phyloP scores from a whole-genome alignment of 2,113 vertebrate genomes.

The Colinus virginianus region DNA sequence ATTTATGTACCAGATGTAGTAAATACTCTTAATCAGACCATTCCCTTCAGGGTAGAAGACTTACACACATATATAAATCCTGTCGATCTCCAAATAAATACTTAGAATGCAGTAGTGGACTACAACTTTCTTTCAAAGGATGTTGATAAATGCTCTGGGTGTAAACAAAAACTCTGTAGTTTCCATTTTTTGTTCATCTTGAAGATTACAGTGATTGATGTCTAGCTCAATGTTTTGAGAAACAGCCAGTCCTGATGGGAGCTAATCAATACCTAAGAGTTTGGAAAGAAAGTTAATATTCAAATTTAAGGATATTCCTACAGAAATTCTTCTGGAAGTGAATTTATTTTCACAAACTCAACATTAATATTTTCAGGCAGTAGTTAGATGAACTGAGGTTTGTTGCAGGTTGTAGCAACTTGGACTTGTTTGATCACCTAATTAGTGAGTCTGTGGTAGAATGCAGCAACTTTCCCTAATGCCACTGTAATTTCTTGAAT shows the following conservation, averaged over 20 bases:
- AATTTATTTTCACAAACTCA: conserved; percentile 7
- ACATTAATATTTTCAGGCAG: conserved; percentile 3
- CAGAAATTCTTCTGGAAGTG: background rate
- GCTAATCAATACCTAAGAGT: background rate
- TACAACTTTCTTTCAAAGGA: background rate
- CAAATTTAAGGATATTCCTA: background rate
- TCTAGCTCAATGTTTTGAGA: background rate
- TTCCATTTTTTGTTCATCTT: background rate
- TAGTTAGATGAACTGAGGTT: background rate
- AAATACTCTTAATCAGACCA: background rate
- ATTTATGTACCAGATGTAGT: background rate
- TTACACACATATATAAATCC: background rate
- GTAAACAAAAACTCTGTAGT: background rate
- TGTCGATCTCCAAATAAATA: background rate
- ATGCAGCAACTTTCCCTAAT: conserved; percentile 2
- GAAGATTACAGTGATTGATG: background rate
- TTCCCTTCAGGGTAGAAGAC: background rate
- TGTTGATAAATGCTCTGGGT: background rate
- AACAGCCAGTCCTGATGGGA: background rate
- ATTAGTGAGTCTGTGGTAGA: background rate
- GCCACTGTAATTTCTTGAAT: background rate
- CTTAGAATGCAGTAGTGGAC: background rate
- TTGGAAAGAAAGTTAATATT: conserved; percentile 30
- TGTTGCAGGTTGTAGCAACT: background rate
- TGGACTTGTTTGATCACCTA: background rate